Percentiles rank a stretch among this genome's conserved stretches.
phyloP scores from a whole-genome alignment of 2,797 vertebrate species.

The Eulemur mongoz region DNA sequence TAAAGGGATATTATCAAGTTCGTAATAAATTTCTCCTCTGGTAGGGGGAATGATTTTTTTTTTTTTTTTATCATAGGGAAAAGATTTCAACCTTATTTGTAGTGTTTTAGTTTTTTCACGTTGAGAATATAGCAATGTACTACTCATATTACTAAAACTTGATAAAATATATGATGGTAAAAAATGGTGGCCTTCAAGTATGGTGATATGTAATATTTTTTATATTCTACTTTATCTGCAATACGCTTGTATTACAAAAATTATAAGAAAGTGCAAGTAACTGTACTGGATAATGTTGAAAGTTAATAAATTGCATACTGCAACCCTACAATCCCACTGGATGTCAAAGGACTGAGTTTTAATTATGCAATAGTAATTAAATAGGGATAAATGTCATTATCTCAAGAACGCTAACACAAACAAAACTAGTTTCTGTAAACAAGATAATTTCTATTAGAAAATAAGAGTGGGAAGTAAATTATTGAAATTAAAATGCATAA shows the following conservation, averaged over 20 bases:
- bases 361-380: conserved; percentile 45
- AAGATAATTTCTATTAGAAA: conserved; percentile 38
- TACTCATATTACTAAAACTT: neutral
- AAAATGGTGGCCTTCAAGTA: neutral
- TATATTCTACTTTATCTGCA: conserved; percentile 29
- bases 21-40: neutral
- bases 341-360: conserved; percentile 1
- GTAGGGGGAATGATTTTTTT: neutral
- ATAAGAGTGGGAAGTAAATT: neutral
- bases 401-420: conserved; percentile 35
- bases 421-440: neutral
- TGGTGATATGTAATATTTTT: neutral
- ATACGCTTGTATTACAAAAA: neutral
- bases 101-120: conserved; percentile 6
- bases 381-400: neutral
- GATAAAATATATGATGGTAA: neutral
- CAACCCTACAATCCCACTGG: neutral
- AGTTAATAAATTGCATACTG: neutral
- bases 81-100: neutral
- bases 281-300: neutral
- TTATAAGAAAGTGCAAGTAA: neutral
- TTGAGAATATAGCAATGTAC: neutral
- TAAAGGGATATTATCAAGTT: neutral
- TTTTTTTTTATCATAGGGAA: neutral
- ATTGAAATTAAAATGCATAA: conserved; percentile 39